These are phyloP conservation scores for Megaceryle maxima DNA, from an alignment of 2,113 vertebrate genomes.

Conservation along the genomic window DNA sequence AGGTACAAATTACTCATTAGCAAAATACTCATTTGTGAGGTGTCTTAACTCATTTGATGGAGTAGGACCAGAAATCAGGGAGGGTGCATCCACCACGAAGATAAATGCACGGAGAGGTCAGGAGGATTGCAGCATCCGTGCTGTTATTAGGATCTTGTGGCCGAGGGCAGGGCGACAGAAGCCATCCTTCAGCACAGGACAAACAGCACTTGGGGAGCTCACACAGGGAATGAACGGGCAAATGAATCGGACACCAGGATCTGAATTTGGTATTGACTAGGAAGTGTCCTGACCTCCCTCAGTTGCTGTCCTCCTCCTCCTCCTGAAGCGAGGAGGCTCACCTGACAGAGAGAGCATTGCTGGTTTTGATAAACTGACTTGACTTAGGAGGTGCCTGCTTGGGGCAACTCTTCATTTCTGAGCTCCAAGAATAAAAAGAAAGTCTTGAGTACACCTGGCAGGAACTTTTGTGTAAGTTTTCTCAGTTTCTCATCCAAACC, in stretches of 20 bases:
- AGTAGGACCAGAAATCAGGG: background rate
- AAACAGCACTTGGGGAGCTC: background rate
- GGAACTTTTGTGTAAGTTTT: background rate
- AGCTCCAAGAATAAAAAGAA: background rate
- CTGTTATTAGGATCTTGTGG: accelerated
- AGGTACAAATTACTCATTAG: background rate
- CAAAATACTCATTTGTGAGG: background rate
- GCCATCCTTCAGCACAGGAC: background rate
- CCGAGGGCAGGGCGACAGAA: background rate
- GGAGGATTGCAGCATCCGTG: accelerated
- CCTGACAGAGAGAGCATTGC: background rate
- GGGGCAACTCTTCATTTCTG: background rate
- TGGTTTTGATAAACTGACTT: background rate
- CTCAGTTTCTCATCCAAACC: background rate
- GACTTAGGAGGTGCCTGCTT: background rate
- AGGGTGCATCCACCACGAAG: accelerated
- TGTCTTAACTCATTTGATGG: background rate
- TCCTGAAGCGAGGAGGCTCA: background rate
- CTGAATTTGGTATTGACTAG: background rate
- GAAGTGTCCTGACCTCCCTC: background rate
- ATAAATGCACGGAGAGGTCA: background rate
- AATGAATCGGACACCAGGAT: background rate
- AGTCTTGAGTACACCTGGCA: background rate
- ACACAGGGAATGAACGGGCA: background rate
- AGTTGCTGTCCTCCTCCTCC: background rate